Conservation (phyloP, 1,140 invertebrate genomes). For the Triops cancriformis region DNA sequence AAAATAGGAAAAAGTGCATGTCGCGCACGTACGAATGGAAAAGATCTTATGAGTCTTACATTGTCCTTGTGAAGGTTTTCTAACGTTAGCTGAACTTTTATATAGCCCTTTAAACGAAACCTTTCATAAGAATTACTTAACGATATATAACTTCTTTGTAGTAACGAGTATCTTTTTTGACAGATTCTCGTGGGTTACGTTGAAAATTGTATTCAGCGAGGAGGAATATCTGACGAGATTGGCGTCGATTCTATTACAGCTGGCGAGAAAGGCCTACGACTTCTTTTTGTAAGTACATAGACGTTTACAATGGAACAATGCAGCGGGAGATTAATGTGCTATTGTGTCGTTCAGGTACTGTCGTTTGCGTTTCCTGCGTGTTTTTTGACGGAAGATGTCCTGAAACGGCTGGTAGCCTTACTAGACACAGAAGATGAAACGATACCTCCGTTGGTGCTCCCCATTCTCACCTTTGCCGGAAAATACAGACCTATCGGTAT, state of each 20-base stretch:
- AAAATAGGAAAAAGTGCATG: no score
- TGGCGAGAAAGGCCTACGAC: slow-evolving; percentile 68
- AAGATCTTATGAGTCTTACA: neutral
- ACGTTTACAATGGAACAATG: neutral
- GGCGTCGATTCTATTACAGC: slow-evolving; percentile 68
- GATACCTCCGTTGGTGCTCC: slow-evolving; percentile 69
- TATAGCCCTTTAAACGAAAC: no score
- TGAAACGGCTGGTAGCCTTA: slow-evolving; percentile 67
- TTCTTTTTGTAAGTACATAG: slow-evolving; percentile 53
- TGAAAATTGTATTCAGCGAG: slow-evolving; percentile 55
- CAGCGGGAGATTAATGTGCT: neutral
- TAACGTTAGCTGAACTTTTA: neutral
- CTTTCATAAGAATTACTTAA: no score
- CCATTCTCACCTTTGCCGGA: slow-evolving; percentile 75
- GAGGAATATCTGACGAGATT: slow-evolving; percentile 60
- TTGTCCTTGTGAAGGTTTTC: neutral
- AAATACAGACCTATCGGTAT: slow-evolving; percentile 40
- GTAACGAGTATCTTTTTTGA: no score
- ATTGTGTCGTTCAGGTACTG: slow-evolving; percentile 42
- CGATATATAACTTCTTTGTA: no score
- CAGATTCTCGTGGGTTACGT: slow-evolving; percentile 58
- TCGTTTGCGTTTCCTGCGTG: slow-evolving; percentile 86
- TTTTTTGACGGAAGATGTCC: slow-evolving; percentile 77
- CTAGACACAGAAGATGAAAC: slow-evolving; percentile 70
- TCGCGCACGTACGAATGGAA: neutral